These are phyloP conservation scores for Lepus oiostolus DNA, from an alignment of 2,797 vertebrate species.

Conservation along the genomic window DNA sequence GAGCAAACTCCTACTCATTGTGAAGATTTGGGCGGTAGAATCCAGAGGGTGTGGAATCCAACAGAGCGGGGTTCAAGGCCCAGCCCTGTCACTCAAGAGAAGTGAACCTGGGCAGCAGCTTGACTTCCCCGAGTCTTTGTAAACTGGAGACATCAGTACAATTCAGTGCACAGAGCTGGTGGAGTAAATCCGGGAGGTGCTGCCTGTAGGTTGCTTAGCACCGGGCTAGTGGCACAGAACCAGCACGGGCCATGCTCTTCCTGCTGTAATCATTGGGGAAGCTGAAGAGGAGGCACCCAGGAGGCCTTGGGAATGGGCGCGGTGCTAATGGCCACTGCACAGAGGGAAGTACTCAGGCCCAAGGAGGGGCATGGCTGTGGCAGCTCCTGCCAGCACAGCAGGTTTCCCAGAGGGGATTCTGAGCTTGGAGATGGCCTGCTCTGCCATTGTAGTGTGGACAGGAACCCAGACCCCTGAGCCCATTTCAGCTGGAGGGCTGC, in stretches of 20 bases:
- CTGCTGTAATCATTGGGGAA: not conserved
- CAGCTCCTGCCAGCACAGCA: not conserved
- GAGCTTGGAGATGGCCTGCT: not conserved
- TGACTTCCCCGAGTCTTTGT: not conserved
- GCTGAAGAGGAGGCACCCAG: not conserved
- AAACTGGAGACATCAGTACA: not conserved
- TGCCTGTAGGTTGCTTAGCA: not conserved
- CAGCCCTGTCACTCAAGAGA: not conserved
- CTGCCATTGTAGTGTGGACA: too few species aligned
- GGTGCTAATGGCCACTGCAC: not conserved
- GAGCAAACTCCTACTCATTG: not conserved
- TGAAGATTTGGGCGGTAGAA: not conserved
- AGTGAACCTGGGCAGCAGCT: not conserved
- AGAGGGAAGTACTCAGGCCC: not conserved
- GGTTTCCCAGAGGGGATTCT: not conserved
- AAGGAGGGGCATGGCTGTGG: fast-evolving
- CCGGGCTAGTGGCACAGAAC: too few species aligned
- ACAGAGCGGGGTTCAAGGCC: not conserved
- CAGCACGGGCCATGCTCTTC: not conserved
- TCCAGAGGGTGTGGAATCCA: not conserved
- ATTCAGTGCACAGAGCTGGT: not conserved
- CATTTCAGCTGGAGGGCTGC: not conserved
- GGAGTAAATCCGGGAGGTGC: not conserved
- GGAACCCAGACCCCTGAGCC: not conserved
- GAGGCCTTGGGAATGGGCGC: not conserved